A percentile compares a stretch with the other conserved stretches of the same genome.
phyloP scores from a whole-genome alignment of 2,113 vertebrate species.

The Pyrgilauda ruficollis region DNA sequence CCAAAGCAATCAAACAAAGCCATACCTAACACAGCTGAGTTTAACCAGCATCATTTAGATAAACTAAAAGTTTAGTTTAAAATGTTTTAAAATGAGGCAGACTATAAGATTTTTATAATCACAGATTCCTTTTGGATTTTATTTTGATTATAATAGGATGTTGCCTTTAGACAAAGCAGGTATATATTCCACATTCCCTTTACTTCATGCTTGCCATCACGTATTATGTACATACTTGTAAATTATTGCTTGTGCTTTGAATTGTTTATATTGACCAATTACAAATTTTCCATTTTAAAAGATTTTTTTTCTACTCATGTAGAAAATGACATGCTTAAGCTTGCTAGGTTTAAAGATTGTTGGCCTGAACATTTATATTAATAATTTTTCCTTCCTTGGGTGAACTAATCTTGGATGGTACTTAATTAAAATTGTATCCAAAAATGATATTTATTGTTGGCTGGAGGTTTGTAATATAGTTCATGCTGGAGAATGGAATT shows the following conservation, averaged over 20 bases:
- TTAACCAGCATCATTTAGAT: not conserved
- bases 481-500: not conserved
- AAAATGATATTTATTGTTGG: not conserved
- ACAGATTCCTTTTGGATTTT: not conserved
- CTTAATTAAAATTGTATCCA: not conserved
- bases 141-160: not conserved
- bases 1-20: not conserved
- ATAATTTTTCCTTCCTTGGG: not conserved
- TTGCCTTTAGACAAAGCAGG: not conserved
- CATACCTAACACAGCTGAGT: not conserved
- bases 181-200: not conserved
- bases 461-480: not conserved
- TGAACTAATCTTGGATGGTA: not conserved
- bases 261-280: not conserved
- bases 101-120: not conserved
- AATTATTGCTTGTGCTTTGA: not conserved
- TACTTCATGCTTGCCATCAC: not conserved
- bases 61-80: not conserved
- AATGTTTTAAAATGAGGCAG: not conserved
- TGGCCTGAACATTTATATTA: not conserved
- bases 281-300: not conserved
- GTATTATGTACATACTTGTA: not conserved
- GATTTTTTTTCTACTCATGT: not conserved
- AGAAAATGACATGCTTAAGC: not conserved
- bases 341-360: not conserved